These are phyloP conservation scores for Anas bernieri DNA, from an alignment of 2,797 vertebrate species.

Conservation along the genomic window DNA sequence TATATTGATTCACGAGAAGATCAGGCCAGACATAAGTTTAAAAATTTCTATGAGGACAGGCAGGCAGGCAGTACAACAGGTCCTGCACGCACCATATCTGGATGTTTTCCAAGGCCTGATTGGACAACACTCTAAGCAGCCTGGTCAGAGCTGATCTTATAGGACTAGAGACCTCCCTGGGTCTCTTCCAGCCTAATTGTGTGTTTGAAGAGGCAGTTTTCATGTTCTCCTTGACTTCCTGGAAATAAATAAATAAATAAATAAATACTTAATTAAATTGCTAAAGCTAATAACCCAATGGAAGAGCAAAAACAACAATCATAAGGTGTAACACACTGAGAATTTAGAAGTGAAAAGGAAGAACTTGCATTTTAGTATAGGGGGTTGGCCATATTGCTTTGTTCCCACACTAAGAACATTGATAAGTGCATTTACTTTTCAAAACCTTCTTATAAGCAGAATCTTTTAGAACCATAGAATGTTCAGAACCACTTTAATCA, in stretches of 20 bases:
- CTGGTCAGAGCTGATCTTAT: neutral
- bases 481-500: neutral
- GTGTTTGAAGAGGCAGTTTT: neutral
- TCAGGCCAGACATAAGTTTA: neutral
- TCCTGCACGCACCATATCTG: neutral
- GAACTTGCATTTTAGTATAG: neutral
- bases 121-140: neutral
- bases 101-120: neutral
- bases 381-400: neutral
- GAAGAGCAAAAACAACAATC: neutral
- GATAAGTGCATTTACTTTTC: neutral
- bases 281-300: neutral
- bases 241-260: neutral
- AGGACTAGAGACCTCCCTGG: too few relatives aligned
- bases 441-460: neutral
- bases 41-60: neutral
- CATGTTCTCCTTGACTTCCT: neutral
- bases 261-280: neutral
- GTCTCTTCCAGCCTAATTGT: neutral
- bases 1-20: neutral
- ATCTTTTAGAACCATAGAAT: neutral
- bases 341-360: neutral
- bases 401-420: neutral
- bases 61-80: neutral
- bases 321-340: neutral